Evolutionary conservation across 2,113 vertebrate genomes (phyloP).

Genomic region (Rafetus swinhoei): DNA sequence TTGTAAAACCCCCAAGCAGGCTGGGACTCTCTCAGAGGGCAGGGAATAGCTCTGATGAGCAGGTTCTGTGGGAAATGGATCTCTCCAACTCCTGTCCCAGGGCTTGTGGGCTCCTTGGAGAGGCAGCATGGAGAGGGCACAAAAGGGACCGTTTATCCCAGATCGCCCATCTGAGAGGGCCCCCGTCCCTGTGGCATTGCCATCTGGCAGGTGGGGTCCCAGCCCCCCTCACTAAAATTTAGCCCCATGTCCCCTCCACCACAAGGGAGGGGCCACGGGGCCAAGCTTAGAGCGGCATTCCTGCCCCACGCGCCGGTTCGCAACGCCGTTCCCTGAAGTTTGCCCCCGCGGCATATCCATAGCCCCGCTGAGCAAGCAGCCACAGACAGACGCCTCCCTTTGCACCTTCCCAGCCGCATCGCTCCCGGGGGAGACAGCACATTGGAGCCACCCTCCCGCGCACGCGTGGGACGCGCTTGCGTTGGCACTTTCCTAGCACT

Average conservation of each 20-base stretch:
- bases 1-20: background rate
- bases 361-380: no score
- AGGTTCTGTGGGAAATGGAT: no score
- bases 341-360: no score
- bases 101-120: background rate
- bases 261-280: background rate
- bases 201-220: background rate
- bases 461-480: background rate
- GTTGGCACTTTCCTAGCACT: background rate
- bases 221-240: background rate
- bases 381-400: no score
- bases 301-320: background rate
- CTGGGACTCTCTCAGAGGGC: background rate
- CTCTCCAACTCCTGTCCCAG: no score
- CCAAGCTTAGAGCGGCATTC: background rate
- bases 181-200: background rate
- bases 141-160: background rate
- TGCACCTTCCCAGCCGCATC: no score
- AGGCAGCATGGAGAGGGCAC: no score
- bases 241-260: background rate
- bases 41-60: background rate
- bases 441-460: background rate
- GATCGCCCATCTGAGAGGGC: no score
- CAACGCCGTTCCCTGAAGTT: background rate
- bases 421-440: background rate